Conservation (phyloP, 2,113 vertebrate genomes). For the Chrysemys picta region DNA sequence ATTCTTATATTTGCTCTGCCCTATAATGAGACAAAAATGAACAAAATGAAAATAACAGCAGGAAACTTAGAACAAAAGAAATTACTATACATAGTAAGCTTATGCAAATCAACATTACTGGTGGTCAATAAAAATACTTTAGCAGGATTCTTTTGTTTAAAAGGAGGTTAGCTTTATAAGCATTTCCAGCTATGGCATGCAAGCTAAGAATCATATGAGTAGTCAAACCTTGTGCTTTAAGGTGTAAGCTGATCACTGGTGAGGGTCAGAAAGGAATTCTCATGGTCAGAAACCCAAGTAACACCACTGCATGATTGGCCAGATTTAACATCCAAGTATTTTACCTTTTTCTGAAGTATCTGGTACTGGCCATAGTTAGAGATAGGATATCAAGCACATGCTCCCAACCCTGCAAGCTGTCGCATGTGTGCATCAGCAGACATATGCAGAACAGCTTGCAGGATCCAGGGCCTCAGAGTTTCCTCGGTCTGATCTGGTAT, state of each 20-base stretch:
- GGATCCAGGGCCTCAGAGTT: not conserved
- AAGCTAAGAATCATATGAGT: not conserved
- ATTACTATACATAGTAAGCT: not conserved
- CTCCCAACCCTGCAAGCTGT: not conserved
- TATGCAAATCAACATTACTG: not conserved
- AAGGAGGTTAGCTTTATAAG: not conserved
- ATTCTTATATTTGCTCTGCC: not conserved
- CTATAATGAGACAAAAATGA: not conserved
- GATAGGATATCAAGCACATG: not conserved
- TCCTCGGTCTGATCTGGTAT: not conserved
- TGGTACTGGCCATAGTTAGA: not conserved
- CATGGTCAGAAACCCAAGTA: not conserved
- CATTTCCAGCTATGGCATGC: not conserved
- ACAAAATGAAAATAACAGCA: not conserved
- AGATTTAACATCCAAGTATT: not conserved
- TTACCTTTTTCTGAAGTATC: not conserved
- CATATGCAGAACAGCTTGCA: not conserved
- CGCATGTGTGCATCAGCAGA: not conserved
- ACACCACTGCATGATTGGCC: not conserved
- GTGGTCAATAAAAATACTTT: not conserved
- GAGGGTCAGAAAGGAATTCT: not conserved
- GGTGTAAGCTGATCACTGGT: not conserved
- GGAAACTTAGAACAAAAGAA: not conserved
- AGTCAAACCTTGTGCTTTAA: not conserved
- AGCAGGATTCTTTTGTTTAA: not conserved